phyloP scores from a whole-genome alignment of 2,113 vertebrate species.

The Spilogale gracilis region DNA sequence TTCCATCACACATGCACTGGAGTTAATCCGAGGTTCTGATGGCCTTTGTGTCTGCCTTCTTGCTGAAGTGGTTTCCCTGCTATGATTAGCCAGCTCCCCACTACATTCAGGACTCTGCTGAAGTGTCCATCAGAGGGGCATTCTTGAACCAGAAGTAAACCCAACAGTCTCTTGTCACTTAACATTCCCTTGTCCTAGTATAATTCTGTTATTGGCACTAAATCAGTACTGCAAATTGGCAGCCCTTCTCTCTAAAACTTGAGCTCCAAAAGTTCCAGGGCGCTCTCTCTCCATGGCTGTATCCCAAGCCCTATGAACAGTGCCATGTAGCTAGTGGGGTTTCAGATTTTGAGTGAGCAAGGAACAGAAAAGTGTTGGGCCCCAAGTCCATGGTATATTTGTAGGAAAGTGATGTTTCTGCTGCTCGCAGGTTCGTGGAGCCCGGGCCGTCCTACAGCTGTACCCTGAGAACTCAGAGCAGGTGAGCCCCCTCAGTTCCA shows the following conservation, averaged over 20 bases:
- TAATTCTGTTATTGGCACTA: not conserved
- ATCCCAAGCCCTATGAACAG: not conserved
- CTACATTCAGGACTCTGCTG: not conserved
- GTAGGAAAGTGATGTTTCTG: not conserved
- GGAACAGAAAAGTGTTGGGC: no score
- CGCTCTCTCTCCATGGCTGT: not conserved
- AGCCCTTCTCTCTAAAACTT: not conserved
- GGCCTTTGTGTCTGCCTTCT: not conserved
- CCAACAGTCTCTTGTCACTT: not conserved
- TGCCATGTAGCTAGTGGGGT: not conserved
- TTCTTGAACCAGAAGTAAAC: not conserved
- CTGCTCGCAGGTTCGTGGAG: slow-evolving; percentile 90
- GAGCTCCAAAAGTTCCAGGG: not conserved
- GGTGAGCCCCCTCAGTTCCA: slow-evolving; percentile 83
- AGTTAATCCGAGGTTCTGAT: not conserved
- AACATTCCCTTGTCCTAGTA: not conserved
- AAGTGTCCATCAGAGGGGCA: not conserved
- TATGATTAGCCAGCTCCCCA: not conserved
- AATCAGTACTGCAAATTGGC: not conserved
- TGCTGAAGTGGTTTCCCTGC: not conserved
- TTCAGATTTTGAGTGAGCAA: not conserved
- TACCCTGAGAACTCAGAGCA: slow-evolving; percentile 98
- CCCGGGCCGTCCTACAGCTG: slow-evolving; percentile 95
- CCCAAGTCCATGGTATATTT: not conserved
- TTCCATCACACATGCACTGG: not conserved